phyloP scores from a whole-genome alignment of 2,888 invertebrate species.

The Drosophila greeni region DNA sequence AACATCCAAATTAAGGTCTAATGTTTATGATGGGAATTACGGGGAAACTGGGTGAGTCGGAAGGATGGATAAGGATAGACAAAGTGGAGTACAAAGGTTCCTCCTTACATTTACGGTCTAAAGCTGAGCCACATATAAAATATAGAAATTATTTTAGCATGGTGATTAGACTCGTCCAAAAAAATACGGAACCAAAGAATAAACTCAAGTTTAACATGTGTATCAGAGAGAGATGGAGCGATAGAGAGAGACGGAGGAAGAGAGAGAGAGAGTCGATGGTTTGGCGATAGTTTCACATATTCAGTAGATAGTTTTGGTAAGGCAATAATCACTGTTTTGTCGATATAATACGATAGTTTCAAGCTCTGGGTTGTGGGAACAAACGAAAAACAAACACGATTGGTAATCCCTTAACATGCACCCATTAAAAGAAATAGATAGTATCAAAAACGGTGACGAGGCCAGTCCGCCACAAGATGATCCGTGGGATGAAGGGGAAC shows the following conservation, averaged over 20 bases:
- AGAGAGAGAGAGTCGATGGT: slow-evolving; percentile 12
- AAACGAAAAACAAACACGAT: slow-evolving; percentile 7
- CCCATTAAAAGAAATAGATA: slow-evolving; percentile 9
- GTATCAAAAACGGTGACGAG: neutral
- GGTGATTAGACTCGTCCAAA: slow-evolving; percentile 72
- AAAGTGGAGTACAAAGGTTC: neutral
- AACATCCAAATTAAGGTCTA: neutral
- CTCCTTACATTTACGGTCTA: slow-evolving; percentile 53
- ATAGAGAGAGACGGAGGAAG: slow-evolving; percentile 11
- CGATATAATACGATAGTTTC: slow-evolving; percentile 18
- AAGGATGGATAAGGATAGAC: neutral
- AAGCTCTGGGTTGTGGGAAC: slow-evolving; percentile 22
- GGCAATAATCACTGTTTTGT: slow-evolving; percentile 10
- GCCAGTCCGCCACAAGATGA: neutral
- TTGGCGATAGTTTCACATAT: slow-evolving; percentile 18
- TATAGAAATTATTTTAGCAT: slow-evolving; percentile 79
- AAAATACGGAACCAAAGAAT: slow-evolving; percentile 34
- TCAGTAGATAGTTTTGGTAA: slow-evolving; percentile 13
- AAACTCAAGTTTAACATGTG: slow-evolving; percentile 19
- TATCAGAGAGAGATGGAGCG: slow-evolving; percentile 22
- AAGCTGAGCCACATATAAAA: slow-evolving; percentile 80
- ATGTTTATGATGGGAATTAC: neutral
- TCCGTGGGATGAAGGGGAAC: neutral
- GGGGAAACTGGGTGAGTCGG: neutral
- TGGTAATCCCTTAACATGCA: slow-evolving; percentile 7